phyloP scores from a whole-genome alignment of 2,797 vertebrate species.

The Pogoniulus pusillus region DNA sequence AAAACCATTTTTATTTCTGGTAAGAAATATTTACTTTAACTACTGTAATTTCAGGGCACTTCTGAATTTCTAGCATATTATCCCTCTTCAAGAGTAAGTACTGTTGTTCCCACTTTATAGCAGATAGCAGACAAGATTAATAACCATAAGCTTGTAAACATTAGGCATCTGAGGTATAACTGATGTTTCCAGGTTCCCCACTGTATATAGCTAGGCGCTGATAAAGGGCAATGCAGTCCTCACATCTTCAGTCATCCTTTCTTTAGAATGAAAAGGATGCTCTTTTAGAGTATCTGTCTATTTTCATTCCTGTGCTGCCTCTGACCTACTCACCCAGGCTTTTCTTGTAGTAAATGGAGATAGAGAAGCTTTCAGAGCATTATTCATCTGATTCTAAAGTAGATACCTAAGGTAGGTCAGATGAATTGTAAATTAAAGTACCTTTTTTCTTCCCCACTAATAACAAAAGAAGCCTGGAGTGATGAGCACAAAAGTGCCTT shows the following conservation, averaged over 20 bases:
- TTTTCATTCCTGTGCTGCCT: background rate
- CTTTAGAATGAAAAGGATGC: background rate
- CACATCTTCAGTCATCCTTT: background rate
- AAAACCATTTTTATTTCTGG: background rate
- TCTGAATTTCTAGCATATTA: background rate
- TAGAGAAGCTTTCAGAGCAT: constrained; percentile 2
- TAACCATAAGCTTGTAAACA: background rate
- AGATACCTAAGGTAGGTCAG: background rate
- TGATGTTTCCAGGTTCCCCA: background rate
- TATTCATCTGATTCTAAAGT: constrained; percentile 16
- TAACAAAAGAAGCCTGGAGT: background rate
- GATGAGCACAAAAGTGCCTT: background rate
- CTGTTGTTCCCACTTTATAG: background rate
- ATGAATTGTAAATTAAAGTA: constrained; percentile 22
- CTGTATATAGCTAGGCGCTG: background rate
- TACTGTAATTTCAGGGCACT: background rate
- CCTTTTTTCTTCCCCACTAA: background rate
- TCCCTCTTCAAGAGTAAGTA: background rate
- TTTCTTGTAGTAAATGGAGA: background rate
- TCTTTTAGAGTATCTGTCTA: background rate
- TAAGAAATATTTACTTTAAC: background rate
- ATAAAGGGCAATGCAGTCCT: background rate
- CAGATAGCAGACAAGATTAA: background rate
- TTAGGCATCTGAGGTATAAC: background rate
- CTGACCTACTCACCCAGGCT: background rate